Evolutionary conservation across 2,888 invertebrate genomes (phyloP).

Genomic region (Hirtodrosophila alboralis): DNA sequence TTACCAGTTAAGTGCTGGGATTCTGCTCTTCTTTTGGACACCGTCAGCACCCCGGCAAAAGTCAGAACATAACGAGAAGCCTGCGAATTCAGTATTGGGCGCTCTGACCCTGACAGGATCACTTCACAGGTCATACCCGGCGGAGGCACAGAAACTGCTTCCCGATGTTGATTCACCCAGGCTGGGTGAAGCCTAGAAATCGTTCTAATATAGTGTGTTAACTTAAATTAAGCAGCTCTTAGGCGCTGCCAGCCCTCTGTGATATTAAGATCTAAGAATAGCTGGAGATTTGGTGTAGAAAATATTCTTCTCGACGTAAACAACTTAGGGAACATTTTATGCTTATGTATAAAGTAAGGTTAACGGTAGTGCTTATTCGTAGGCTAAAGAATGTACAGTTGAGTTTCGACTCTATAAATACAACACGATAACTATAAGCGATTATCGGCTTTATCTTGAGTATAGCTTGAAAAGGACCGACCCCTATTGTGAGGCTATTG

Average conservation of each 20-base stretch:
- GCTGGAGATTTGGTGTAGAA: slow-evolving; percentile 62
- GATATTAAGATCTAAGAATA: slow-evolving; percentile 58
- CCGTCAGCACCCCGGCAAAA: slow-evolving; percentile 48
- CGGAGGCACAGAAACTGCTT: slow-evolving; percentile 57
- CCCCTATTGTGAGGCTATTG: slow-evolving; percentile 79
- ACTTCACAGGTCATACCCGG: slow-evolving; percentile 37
- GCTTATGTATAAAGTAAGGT: slow-evolving; percentile 66
- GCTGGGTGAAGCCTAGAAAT: slow-evolving; percentile 32
- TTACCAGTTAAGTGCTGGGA: slow-evolving; percentile 82
- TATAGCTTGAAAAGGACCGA: slow-evolving; percentile 1
- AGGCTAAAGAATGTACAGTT: slow-evolving; percentile 57
- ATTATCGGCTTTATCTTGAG: slow-evolving; percentile 4
- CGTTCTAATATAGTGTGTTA: slow-evolving; percentile 21
- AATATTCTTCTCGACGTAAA: slow-evolving; percentile 67
- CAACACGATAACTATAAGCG: slow-evolving; percentile 40
- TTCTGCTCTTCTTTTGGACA: slow-evolving; percentile 76
- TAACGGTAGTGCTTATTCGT: slow-evolving; percentile 45
- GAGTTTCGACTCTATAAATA: slow-evolving; percentile 53
- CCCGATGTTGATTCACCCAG: slow-evolving; percentile 6
- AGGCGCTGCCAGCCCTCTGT: slow-evolving; percentile 42
- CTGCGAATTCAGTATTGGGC: slow-evolving; percentile 16
- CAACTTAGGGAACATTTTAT: slow-evolving; percentile 75
- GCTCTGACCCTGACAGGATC: slow-evolving; percentile 26
- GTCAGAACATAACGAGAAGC: slow-evolving; percentile 37
- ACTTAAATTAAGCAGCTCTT: slow-evolving; percentile 19